Percentiles rank a stretch among this genome's conserved stretches.
Evolutionary conservation across 2,797 vertebrate species (phyloP).

Genomic region (Thalassophryne amazonica): DNA sequence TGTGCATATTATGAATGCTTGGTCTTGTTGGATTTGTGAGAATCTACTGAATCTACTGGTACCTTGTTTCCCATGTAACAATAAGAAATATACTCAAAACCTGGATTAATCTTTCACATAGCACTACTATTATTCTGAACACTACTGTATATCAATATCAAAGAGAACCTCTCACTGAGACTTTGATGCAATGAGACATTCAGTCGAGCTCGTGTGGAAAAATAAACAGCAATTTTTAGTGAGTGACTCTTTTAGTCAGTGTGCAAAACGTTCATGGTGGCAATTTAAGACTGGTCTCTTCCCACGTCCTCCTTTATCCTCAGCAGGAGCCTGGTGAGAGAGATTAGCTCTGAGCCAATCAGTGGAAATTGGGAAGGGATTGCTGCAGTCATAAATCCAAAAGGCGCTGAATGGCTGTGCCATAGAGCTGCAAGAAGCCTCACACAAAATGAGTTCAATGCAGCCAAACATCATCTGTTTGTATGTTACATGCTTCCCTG

Average conservation of each 20-base stretch:
- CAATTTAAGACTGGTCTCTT: conserved; percentile 60
- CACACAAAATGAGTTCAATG: conserved; percentile 8
- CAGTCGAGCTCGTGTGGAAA: conserved; percentile 1
- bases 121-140: no score
- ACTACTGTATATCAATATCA: no score
- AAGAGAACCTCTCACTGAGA: background rate
- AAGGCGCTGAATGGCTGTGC: conserved; percentile 37
- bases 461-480: background rate
- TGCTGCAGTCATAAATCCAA: conserved; percentile 69
- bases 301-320: conserved; percentile 59
- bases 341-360: conserved; percentile 68
- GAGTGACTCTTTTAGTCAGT: conserved; percentile 28
- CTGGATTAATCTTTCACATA: no score
- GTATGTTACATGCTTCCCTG: background rate
- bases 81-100: no score
- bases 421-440: conserved; percentile 28
- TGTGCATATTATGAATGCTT: no score
- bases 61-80: no score
- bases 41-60: no score
- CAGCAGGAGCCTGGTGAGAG: conserved; percentile 53
- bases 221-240: conserved; percentile 24
- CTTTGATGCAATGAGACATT: conserved; percentile 25
- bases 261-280: conserved; percentile 30
- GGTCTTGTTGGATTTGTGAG: no score
- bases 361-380: conserved; percentile 62